These are phyloP conservation scores for Neodiprion lecontei DNA, from an alignment of 1,140 invertebrate species.

Conservation along the genomic window DNA sequence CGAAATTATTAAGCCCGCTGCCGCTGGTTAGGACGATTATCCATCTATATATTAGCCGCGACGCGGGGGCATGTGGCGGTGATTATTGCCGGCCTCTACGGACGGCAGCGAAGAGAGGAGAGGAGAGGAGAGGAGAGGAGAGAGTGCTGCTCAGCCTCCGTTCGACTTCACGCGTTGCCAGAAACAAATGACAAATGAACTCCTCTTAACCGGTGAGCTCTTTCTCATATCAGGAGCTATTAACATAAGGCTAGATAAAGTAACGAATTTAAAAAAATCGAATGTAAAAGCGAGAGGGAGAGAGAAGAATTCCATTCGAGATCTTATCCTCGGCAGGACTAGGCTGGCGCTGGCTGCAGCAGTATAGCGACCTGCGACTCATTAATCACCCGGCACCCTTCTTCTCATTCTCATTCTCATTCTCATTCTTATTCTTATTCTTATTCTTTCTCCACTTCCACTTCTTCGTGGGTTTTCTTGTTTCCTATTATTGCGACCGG, in stretches of 20 bases:
- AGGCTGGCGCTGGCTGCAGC: constrained; percentile 50
- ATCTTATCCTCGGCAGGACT: constrained; percentile 44
- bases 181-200: constrained; percentile 59
- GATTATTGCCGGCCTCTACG: too few relatives aligned
- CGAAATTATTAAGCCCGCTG: too few relatives aligned
- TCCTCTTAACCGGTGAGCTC: constrained; percentile 50
- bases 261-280: constrained; percentile 63
- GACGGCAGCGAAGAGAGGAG: constrained; percentile 20
- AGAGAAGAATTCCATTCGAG: constrained; percentile 46
- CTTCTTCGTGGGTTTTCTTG: constrained; percentile 31
- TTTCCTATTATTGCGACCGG: constrained; percentile 52
- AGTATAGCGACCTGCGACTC: constrained; percentile 41
- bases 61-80: too few relatives aligned
- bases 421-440: constrained; percentile 20
- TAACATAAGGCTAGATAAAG: constrained; percentile 62
- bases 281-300: constrained; percentile 56
- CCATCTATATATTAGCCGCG: too few relatives aligned
- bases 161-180: not conserved
- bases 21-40: too few relatives aligned
- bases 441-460: constrained; percentile 24
- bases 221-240: constrained; percentile 57
- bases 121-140: constrained; percentile 20
- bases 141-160: not conserved
- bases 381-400: constrained; percentile 55
- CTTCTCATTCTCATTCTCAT: constrained; percentile 24